Base-by-base conservation (phyloP, 2,113 vertebrate genomes). In the Delphinapterus leucas region DNA sequence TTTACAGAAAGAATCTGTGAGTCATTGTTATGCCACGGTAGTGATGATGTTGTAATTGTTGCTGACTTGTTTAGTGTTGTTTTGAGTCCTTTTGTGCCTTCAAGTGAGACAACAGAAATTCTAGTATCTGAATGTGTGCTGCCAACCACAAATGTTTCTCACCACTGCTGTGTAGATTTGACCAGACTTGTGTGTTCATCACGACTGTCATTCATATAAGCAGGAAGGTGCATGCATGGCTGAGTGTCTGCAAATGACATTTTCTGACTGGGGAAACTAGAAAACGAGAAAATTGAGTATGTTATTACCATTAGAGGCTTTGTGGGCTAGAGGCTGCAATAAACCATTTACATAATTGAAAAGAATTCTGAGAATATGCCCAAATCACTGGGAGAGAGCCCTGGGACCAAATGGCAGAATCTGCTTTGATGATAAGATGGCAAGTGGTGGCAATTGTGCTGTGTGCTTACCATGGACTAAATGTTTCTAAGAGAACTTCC, bases 41-140 rank as follows among this genome's bases (percentile, higher is more conserved):
- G 53, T 95, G 67, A 92, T 92, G 61, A 28, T 65, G 36, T 65
- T 87, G 38, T 70, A 61, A 87, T 87, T 95, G 82, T 65, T 55
- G 28, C 49, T 49, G 74, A 71, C n/a, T 81, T 84, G 5, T 67
- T 93, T 95, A 47, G 28, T 61, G 58, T 71, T 93, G 73, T 93
- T 87, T 84, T 71, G 55, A 71, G 63, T 36, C 53, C 23, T 82
- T 95, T 18, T 70, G 63, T 87, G 58, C 36, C 58, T 89, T 96
- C 5, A 38, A 73, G 8, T 67, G 17, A n/a, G 31, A 60, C 9
- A 65, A 79, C 10, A 73, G 15, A 95, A 92, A 87, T 60, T 65
- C n/a, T 61, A 36, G 14, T 41, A 61, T 88, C 74, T 49, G 44
- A 53, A 67, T 67, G 41, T 74, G 12, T 47, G 9, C 44, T 65